Conservation (phyloP, 1,140 invertebrate species). For the Maconellicoccus hirsutus region DNA sequence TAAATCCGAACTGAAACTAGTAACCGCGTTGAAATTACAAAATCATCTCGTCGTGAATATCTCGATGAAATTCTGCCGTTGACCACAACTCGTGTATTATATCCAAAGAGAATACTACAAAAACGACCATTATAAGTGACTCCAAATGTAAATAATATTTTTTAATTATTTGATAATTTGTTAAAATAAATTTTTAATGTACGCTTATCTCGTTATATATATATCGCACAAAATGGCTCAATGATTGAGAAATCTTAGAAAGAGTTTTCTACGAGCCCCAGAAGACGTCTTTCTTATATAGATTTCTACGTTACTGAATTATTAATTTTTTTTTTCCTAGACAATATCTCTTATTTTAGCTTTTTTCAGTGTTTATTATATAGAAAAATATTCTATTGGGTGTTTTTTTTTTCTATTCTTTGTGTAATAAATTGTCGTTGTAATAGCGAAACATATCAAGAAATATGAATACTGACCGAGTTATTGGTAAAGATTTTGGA, state of each 20-base stretch:
- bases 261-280: constrained; percentile 19
- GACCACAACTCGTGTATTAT: too few species aligned
- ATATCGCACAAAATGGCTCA: background rate
- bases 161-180: background rate
- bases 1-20: too few species aligned
- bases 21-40: too few species aligned
- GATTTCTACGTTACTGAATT: background rate
- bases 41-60: too few species aligned
- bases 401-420: too few species aligned
- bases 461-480: too few species aligned
- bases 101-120: too few species aligned
- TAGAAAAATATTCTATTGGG: background rate
- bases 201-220: background rate
- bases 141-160: background rate
- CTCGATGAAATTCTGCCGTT: too few species aligned
- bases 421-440: too few species aligned
- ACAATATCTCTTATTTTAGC: background rate
- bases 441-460: too few species aligned
- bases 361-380: background rate
- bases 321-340: background rate
- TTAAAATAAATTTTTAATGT: background rate
- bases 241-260: constrained; percentile 15
- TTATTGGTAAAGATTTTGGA: too few species aligned
- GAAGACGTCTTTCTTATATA: constrained; percentile 13
- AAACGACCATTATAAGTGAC: background rate